Evolutionary conservation across 2,113 vertebrate species (phyloP).

Genomic region (Mobula birostris): DNA sequence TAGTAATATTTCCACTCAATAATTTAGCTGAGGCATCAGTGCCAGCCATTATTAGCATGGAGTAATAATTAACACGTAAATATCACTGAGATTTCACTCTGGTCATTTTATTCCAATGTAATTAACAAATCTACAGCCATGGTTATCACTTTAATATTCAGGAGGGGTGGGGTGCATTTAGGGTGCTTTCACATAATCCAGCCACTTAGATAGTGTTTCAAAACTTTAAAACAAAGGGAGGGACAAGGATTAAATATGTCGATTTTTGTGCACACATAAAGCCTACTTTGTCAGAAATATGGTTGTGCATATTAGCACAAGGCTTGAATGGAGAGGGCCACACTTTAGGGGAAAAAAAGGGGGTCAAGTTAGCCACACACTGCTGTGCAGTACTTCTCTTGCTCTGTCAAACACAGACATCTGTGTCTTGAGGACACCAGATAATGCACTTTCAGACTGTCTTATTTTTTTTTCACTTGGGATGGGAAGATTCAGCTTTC

Average conservation of each 20-base stretch:
- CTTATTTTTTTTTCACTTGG: background rate
- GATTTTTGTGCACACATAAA: background rate
- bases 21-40: background rate
- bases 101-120: background rate
- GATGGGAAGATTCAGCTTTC: background rate
- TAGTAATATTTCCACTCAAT: constrained; percentile 19
- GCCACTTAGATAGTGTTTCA: background rate
- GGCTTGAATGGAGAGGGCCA: background rate
- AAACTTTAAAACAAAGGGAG: background rate
- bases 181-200: constrained; percentile 6
- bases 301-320: background rate
- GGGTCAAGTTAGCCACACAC: background rate
- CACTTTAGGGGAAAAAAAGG: background rate
- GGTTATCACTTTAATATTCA: constrained; percentile 16
- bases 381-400: background rate
- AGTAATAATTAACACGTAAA: background rate
- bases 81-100: background rate
- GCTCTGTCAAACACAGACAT: background rate
- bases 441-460: background rate
- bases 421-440: background rate
- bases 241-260: background rate
- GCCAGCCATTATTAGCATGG: constrained; percentile 10
- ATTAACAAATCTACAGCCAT: background rate
- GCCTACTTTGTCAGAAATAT: background rate
- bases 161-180: background rate